Percentiles rank a stretch among this genome's conserved stretches.
phyloP scores from a whole-genome alignment of 2,797 vertebrate genomes.

The Aythya fuligula region DNA sequence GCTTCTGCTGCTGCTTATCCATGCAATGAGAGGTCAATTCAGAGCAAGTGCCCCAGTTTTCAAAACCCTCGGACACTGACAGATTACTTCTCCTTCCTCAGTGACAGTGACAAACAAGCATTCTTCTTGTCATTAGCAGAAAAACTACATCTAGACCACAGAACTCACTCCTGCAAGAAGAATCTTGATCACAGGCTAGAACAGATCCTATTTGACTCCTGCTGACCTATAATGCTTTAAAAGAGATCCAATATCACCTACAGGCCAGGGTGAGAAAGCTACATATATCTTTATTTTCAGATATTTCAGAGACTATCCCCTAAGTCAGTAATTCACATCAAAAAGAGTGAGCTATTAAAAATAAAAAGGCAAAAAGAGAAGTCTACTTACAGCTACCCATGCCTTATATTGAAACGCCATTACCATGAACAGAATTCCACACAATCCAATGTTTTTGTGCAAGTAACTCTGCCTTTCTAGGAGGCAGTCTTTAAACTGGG shows the following conservation, averaged over 20 bases:
- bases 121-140: neutral
- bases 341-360: neutral
- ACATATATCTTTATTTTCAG: neutral
- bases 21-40: neutral
- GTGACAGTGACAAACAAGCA: neutral
- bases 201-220: neutral
- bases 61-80: rapidly evolving
- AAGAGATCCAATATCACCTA: neutral
- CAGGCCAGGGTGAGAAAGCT: neutral
- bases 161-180: neutral
- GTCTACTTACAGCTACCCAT: constrained; percentile 72
- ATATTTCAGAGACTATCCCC: neutral
- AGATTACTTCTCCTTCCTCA: neutral
- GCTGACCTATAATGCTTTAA: neutral
- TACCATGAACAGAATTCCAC: neutral
- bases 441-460: neutral
- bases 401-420: neutral
- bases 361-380: neutral
- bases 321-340: neutral
- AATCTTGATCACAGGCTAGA: neutral
- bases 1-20: neutral
- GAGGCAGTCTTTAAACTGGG: neutral
- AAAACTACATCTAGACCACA: neutral
- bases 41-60: neutral
- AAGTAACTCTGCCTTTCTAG: neutral